Base-by-base conservation (phyloP, 2,888 invertebrate genomes). In the Calliopum simillimum region DNA sequence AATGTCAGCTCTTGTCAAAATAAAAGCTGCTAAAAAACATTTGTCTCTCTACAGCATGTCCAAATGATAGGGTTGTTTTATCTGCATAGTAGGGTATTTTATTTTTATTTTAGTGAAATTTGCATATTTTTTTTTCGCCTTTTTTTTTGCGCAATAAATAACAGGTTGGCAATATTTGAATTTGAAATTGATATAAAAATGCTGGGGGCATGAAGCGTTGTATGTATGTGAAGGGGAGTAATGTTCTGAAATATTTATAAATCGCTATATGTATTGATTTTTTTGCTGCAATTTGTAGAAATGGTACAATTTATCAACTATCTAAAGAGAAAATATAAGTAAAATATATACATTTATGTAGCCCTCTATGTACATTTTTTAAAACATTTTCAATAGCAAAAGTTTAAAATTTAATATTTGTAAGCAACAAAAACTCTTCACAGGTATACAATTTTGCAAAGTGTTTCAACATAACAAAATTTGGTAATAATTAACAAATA, bases 1-100 rank as follows among this genome's bases (percentile, higher is more conserved):
- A 80, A 79, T 80, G 79, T 80, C 81, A 80, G 79, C 76, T 33
- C 33, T 80, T 79, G 81, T 81, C 80, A 79, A 79, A 81, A 81
- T 81, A 80, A 81, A 80, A 78, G 78, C 78, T 78, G 76, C 53
- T 46, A 78, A 80, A n/a, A 80, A 79, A 81, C 51, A 80, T 76
- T 76, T 80, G n/a, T n/a, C n/a, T n/a, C n/a, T 81, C 79, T 80
- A 80, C 81, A 76, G 78, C 79, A 76, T 79, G 79, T 78, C 78
- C 76, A 78, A 78, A 75, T 78, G 33, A 33, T 33, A 77, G 76
- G 76, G 72, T 74, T 76, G 76, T 33, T 53, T 53, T 46, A 62
- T 12, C 8, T 33, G n/a, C 19, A 33, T 56, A 25, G 12, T 19
- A 55, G 4, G n/a, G 25, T 14, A 56, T 33, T 53, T 53, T 19